These are phyloP conservation scores for Cairina moschata DNA, from an alignment of 2,113 vertebrate genomes.

Conservation along the genomic window DNA sequence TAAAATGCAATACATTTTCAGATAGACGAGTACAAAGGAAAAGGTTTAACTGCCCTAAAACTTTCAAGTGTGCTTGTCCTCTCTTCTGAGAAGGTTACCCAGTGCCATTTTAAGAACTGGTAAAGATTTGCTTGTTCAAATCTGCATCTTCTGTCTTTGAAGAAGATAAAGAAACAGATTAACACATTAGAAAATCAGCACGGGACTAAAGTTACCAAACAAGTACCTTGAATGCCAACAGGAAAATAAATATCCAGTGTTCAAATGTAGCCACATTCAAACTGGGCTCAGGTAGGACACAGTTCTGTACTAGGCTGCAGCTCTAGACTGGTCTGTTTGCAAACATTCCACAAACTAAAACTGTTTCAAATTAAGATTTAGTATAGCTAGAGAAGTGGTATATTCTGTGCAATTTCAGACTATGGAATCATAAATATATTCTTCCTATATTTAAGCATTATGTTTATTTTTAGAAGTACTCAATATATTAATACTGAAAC, in stretches of 20 bases:
- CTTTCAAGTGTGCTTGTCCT: background rate
- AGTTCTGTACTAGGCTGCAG: background rate
- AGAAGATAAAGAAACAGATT: background rate
- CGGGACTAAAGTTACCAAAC: background rate
- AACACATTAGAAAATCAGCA: background rate
- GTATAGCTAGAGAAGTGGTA: background rate
- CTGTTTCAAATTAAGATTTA: background rate
- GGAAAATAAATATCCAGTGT: background rate
- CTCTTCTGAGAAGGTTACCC: background rate
- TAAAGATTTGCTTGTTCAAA: background rate
- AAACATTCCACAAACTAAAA: background rate
- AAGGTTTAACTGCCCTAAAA: background rate
- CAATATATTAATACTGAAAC: background rate
- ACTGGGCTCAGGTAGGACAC: background rate
- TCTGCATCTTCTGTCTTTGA: background rate
- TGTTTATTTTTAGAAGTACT: background rate
- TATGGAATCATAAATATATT: background rate
- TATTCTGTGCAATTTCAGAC: background rate
- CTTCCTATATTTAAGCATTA: background rate
- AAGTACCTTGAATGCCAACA: background rate
- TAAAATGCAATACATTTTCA: background rate
- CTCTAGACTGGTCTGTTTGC: background rate
- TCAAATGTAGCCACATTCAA: background rate
- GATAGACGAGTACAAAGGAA: background rate
- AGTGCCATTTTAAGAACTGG: background rate